Evolutionary conservation across 1,140 invertebrate genomes (phyloP), one percentile per base, ranked within the genome.

Genomic region (Papilio dardanus): DNA sequence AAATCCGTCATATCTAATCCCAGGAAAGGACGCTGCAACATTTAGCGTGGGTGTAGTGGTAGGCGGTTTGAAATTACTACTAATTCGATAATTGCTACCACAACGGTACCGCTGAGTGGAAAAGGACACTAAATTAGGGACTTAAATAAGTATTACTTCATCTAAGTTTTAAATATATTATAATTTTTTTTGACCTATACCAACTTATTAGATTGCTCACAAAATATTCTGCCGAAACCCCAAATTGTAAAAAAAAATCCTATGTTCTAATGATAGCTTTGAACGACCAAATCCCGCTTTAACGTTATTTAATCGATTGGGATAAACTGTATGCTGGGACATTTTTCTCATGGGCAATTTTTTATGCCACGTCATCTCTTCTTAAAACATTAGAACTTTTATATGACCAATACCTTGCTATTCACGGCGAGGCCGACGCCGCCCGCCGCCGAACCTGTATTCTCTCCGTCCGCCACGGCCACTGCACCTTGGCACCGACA

Each of bases 371-470:
- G 35, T 37, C 35, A 37, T 37, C 8, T 37, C 3, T 10, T 37
- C 8, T n/a, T n/a, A n/a, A n/a, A n/a, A n/a, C n/a, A n/a, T n/a
- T n/a, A n/a, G n/a, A n/a, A n/a, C 21, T n/a, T 30, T 62, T 28
- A 16, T 46, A n/a, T 19, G 16, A 46, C 16, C 16, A 46, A 62
- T 69, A 92, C 91, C 91, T 92, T 92, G 83, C 91, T 93, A 88
- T 85, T 90, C 91, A 93, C 91, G 91, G 90, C 77, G 89, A 93
- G 91, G 91, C 91, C 88, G 84, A 89, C 88, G 89, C 89, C 90
- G 82, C 16, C 42, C 42, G 83, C 90, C 91, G 88, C 86, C 80
- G 85, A 82, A 76, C 78, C 82, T 68, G 86, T 83, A 80, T 81
- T 81, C 80, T 93, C 91, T 75, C 86, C 83, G 71, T 92, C 91